These are phyloP conservation scores for Nasonovia ribisnigri DNA, from an alignment of 2,888 invertebrate species.

Conservation along the genomic window DNA sequence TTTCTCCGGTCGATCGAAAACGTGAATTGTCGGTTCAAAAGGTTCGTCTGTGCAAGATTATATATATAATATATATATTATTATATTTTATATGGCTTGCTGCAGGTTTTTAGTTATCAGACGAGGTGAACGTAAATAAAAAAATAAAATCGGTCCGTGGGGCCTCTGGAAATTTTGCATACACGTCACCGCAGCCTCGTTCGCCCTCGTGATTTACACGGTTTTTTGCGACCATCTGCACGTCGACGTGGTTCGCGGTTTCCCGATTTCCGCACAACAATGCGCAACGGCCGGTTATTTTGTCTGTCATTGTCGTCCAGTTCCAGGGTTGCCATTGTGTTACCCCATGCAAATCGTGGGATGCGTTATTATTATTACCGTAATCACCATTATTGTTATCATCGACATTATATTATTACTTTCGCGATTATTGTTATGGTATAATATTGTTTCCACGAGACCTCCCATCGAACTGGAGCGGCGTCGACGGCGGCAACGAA, in stretches of 20 bases:
- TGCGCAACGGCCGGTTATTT: not conserved
- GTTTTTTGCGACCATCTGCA: conserved; percentile 50
- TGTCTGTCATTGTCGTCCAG: conserved; percentile 43
- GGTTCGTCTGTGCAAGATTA: not conserved
- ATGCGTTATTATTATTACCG: conserved; percentile 4
- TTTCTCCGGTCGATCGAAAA: not conserved
- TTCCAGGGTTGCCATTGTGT: conserved; percentile 7
- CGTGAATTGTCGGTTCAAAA: not conserved
- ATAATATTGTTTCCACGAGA: not conserved
- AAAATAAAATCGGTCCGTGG: not conserved
- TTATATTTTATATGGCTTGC: not conserved
- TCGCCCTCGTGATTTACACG: conserved; percentile 43
- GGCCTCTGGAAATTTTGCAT: conserved; percentile 24
- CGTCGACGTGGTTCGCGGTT: not conserved
- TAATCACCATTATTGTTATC: conserved; percentile 1
- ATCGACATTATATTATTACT: conserved; percentile 8
- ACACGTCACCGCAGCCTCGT: conserved; percentile 18
- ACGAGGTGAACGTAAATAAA: not conserved
- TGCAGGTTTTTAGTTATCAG: not conserved
- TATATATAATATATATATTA: too few species aligned
- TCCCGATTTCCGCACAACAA: conserved; percentile 46
- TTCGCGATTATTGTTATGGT: not conserved
- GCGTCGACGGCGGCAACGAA: not conserved
- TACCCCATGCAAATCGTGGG: conserved; percentile 21
- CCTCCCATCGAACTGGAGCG: conserved; percentile 2